Evolutionary conservation across 2,797 vertebrate genomes (phyloP).

Genomic region (Pangasius djambal): DNA sequence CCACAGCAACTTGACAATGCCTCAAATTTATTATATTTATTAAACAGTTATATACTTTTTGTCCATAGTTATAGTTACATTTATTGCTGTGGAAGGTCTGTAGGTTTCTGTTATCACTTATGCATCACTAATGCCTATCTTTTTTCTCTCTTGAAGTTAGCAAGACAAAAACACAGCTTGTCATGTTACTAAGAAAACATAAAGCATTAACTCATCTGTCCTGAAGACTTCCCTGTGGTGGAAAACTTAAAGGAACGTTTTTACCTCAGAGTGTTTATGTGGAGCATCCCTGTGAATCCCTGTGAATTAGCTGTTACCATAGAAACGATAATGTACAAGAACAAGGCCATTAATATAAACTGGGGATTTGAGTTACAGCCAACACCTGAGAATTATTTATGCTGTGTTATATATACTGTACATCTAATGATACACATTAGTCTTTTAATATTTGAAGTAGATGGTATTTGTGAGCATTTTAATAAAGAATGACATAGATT

Average conservation of each 20-base stretch:
- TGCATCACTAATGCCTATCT: background rate
- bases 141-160: background rate
- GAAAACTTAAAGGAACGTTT: too few relatives aligned
- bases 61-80: background rate
- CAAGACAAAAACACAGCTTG: too few relatives aligned
- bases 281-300: too few relatives aligned
- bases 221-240: too few relatives aligned
- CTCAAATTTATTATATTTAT: too few relatives aligned
- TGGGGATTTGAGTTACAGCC: too few relatives aligned
- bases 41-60: background rate
- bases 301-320: too few relatives aligned
- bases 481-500: background rate
- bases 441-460: background rate
- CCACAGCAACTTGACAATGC: background rate
- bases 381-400: background rate
- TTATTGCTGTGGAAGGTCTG: background rate
- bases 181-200: too few relatives aligned
- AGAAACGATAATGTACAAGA: too few relatives aligned
- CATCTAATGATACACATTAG: background rate
- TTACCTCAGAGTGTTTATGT: too few relatives aligned
- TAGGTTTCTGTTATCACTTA: background rate
- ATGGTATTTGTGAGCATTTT: background rate
- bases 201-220: too few relatives aligned
- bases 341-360: too few relatives aligned
- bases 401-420: background rate